Conservation (phyloP, 2,113 vertebrate genomes). For the Upupa epops region DNA sequence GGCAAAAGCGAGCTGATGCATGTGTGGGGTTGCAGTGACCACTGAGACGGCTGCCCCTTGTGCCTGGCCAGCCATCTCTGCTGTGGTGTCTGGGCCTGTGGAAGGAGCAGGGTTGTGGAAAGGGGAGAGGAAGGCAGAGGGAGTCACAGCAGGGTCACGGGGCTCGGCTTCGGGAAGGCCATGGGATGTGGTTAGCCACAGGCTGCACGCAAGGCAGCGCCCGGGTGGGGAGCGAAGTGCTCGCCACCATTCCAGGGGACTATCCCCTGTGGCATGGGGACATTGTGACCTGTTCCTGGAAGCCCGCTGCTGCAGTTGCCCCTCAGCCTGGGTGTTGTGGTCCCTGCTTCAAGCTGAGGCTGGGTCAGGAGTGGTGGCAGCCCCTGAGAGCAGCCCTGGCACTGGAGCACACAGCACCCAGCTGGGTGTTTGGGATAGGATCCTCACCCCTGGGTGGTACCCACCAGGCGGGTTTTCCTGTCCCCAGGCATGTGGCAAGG, state of each 20-base stretch:
- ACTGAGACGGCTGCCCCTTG: not conserved
- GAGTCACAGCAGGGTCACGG: conserved; percentile 17
- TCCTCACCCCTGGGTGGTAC: not conserved
- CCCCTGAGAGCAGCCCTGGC: not conserved
- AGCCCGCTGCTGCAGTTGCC: not conserved
- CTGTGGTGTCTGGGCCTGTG: not conserved
- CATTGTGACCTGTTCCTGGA: accelerated
- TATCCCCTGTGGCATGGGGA: accelerated
- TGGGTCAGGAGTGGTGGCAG: not conserved
- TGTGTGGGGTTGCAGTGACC: not conserved
- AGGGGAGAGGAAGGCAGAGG: conserved; percentile 64
- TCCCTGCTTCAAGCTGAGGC: not conserved
- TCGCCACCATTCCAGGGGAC: not conserved
- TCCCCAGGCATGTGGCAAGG: not conserved
- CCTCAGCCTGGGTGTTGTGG: accelerated
- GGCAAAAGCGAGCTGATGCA: accelerated
- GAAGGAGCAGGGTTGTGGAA: conserved; percentile 17
- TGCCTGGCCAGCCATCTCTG: not conserved
- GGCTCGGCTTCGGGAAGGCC: conserved; percentile 34
- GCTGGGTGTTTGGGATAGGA: not conserved
- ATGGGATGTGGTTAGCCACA: conserved; percentile 72
- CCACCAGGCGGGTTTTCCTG: not conserved
- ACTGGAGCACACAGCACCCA: accelerated
- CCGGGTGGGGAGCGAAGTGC: not conserved
- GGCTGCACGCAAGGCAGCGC: not conserved